Evolutionary conservation across 2,888 invertebrate species (phyloP).

Genomic region (Campoplex capitator): DNA sequence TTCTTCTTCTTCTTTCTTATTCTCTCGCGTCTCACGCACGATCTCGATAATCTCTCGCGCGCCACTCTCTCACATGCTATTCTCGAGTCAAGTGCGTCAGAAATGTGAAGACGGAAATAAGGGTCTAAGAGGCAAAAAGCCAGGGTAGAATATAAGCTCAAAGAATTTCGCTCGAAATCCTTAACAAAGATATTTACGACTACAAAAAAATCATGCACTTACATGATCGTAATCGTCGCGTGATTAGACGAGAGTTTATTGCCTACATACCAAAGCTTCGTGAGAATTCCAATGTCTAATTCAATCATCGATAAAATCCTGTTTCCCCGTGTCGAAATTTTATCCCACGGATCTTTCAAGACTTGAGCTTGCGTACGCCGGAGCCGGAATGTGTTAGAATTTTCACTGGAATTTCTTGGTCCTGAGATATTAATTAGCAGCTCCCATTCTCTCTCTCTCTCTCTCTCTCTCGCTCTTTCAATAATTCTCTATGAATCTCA

Average conservation of each 20-base stretch:
- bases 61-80: conserved; percentile 25
- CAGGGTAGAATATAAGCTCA: neutral
- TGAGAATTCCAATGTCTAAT: conserved; percentile 8
- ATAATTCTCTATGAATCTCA: neutral
- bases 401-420: conserved; percentile 34
- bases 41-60: conserved; percentile 40
- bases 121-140: neutral
- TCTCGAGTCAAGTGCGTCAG: conserved; percentile 28
- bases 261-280: neutral
- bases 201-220: neutral
- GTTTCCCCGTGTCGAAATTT: neutral
- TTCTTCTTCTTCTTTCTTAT: neutral
- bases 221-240: neutral
- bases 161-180: neutral
- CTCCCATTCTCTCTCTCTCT: neutral
- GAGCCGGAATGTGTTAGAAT: conserved; percentile 20
- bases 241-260: neutral
- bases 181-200: neutral
- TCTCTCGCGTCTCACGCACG: conserved; percentile 24
- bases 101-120: neutral
- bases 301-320: conserved; percentile 24
- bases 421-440: conserved; percentile 65
- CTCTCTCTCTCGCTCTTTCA: neutral
- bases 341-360: neutral
- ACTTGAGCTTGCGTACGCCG: neutral